Percentiles rank a stretch among this genome's conserved stretches.
Conservation (phyloP, 1,140 invertebrate genomes). For the Aphidius gifuensis region DNA sequence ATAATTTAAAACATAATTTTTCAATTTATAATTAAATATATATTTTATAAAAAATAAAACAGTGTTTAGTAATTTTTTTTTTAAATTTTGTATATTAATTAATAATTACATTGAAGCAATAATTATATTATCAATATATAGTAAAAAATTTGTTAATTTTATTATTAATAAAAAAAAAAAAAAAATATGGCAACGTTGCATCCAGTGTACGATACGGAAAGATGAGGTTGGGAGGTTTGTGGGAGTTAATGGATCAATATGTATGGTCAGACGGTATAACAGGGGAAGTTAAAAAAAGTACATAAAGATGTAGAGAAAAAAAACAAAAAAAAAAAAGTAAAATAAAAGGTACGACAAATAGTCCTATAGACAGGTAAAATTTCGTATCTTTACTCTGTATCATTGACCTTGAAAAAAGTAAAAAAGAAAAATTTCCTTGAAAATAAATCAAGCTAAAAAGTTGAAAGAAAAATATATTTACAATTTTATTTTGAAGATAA, state of each 20-base stretch:
- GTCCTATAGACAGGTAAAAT: slow-evolving; percentile 23
- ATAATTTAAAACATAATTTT: no score
- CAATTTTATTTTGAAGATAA: no score
- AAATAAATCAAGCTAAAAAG: no score
- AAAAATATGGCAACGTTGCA: slow-evolving; percentile 33
- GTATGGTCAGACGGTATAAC: slow-evolving; percentile 43
- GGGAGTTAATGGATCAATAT: slow-evolving; percentile 46
- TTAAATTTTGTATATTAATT: no score
- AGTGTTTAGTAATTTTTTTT: no score
- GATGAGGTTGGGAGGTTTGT: slow-evolving; percentile 24
- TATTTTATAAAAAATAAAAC: no score
- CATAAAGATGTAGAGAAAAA: slow-evolving; percentile 14
- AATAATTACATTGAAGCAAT: no score
- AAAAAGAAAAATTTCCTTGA: slow-evolving; percentile 20
- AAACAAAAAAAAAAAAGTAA: no score
- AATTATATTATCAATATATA: no score
- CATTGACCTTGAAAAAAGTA: slow-evolving; percentile 39
- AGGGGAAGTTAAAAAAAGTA: slow-evolving; percentile 37
- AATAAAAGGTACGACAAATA: not conserved
- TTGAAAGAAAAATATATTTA: no score
- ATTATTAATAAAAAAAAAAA: slow-evolving; percentile 7
- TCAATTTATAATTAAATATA: no score
- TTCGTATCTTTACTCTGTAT: slow-evolving; percentile 21
- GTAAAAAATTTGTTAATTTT: no score
- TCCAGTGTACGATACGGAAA: slow-evolving; percentile 24